Base-by-base conservation (phyloP, 1,140 invertebrate species). In the Pectinophora gossypiella region DNA sequence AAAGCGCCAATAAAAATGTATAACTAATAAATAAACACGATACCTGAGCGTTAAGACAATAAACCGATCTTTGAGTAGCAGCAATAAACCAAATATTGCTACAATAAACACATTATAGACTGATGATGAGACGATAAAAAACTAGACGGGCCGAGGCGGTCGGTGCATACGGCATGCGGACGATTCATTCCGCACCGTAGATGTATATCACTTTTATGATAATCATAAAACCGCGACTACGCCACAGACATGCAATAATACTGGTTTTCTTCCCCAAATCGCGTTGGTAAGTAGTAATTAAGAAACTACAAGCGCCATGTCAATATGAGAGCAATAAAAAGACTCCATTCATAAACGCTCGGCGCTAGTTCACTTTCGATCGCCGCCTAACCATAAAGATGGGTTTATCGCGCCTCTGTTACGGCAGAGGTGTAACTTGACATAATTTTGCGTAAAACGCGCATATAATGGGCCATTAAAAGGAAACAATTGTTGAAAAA, bases 11-110 rank as follows among this genome's bases (percentile, higher is more conserved):
- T 87, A 85, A 87, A 87, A 87, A 85, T 84, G 81, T 87, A 87
- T 87, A 87, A 84, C 81, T 87, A 85, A 87, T 84, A 87, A 87
- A 87, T 86, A 85, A 85, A 84, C 77, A 85, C 73, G 73, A 84
- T 84, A 87, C 84, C 84, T 87, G 81, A 69, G 72, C 75, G 65
- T 72, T 78, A 74, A 85, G 73, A 87, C 79, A 87, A 82, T 84
- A 85, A 87, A 87, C 78, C 50, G 72, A 82, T 84, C 74, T 77
- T 72, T 76, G 70, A 85, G 76, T 77, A 75, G 77, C 70, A 54
- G 77, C 68, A 75, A 78, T 87, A 85, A 85, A 87, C 78, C 64
- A 84, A 87, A 84, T 82, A 85, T 87, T 85, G 80, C 84, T 66
- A 71, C 74, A 84, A 85, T 87, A 85, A 85, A 87, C 80, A 82